Evolutionary conservation across 2,888 invertebrate genomes (phyloP).

Genomic region (Caenorhabditis sp.): DNA sequence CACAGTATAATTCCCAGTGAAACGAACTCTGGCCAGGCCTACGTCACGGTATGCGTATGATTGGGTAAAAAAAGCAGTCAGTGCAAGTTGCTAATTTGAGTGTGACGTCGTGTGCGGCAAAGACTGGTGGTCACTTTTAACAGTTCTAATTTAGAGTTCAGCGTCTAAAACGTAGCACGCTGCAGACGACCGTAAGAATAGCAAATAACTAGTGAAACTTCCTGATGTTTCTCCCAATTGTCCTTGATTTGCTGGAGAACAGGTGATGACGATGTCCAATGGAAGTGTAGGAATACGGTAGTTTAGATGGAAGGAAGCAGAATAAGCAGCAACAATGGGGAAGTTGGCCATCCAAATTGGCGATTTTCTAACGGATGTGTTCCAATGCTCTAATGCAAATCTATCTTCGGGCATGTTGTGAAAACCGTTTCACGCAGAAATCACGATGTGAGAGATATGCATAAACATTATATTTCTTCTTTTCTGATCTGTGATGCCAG

Average conservation of each 20-base stretch:
- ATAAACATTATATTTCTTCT: slow-evolving; percentile 17
- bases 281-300: background rate
- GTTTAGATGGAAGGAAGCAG: background rate
- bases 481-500: slow-evolving; percentile 53
- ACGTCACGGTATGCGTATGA: slow-evolving; percentile 32
- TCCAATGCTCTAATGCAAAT: slow-evolving; percentile 32
- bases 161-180: slow-evolving; percentile 24
- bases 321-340: background rate
- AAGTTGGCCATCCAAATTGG: background rate
- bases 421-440: slow-evolving; percentile 15
- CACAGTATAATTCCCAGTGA: background rate
- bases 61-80: slow-evolving; percentile 28
- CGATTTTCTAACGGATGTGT: too few relatives aligned
- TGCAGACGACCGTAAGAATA: background rate
- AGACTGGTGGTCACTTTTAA: slow-evolving; percentile 37
- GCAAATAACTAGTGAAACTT: slow-evolving; percentile 33
- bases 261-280: background rate
- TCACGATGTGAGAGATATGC: slow-evolving; percentile 40
- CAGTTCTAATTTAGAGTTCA: slow-evolving; percentile 47
- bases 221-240: slow-evolving; percentile 40
- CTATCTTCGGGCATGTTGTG: background rate
- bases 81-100: slow-evolving; percentile 38
- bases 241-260: slow-evolving; percentile 4
- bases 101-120: slow-evolving; percentile 39
- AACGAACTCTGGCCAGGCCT: slow-evolving; percentile 15